phyloP scores from a whole-genome alignment of 1,140 invertebrate genomes.

The Sarcophaga peregrina region DNA sequence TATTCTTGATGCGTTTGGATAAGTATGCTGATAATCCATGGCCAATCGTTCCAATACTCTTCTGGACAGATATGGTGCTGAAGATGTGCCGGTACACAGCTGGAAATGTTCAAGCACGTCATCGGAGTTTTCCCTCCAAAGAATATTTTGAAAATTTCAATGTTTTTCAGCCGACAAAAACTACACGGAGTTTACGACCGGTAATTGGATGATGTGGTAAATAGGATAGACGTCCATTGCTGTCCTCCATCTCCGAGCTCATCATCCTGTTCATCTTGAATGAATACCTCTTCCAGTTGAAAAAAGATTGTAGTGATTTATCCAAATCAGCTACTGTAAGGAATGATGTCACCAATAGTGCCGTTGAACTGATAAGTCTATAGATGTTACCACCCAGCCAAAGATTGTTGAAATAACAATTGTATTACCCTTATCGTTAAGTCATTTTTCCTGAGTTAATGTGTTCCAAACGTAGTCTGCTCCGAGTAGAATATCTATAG shows the following conservation, averaged over 20 bases:
- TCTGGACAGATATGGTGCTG: constrained; percentile 54
- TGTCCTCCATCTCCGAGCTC: background rate
- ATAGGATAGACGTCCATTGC: background rate
- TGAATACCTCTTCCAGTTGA: background rate
- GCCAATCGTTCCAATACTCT: constrained; percentile 57
- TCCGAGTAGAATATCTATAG: background rate
- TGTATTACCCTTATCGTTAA: background rate
- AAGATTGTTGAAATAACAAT: background rate
- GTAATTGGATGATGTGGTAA: background rate
- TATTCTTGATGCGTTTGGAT: constrained; percentile 11
- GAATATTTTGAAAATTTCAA: constrained; percentile 58
- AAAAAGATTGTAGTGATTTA: background rate
- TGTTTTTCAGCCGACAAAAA: constrained; percentile 13
- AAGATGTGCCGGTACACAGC: constrained; percentile 54
- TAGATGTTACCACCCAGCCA: background rate
- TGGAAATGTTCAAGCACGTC: constrained; percentile 53
- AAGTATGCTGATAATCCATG: constrained; percentile 54
- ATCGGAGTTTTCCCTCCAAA: constrained; percentile 57
- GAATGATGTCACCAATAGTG: background rate
- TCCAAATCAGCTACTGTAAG: background rate
- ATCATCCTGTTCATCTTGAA: background rate
- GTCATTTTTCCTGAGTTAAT: background rate
- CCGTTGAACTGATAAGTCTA: background rate
- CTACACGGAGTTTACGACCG: background rate
- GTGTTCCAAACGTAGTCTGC: background rate